Evolutionary conservation across 2,888 invertebrate species (phyloP), one percentile per base, ranked within the genome.

Genomic region (Plutella xylostella): DNA sequence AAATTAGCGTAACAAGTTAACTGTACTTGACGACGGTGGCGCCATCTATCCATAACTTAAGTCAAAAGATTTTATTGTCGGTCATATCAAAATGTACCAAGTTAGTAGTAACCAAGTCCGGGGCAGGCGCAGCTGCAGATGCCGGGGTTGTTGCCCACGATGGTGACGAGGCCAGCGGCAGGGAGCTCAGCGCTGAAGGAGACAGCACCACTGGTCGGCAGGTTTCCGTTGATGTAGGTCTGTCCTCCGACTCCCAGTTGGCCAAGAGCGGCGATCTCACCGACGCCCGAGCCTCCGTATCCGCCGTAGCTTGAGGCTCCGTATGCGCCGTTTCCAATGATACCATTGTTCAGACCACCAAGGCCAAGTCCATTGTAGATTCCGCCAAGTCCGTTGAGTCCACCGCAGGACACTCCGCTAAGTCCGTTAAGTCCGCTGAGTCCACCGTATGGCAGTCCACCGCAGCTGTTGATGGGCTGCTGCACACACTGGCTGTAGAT

Each of bases 221-320:
- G 3, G 40, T 14, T 40, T 2, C 22, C 40, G 25, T 25, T 14
- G 12, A 37, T 9, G 18, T 25, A 22, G 18, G 22, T 40, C 9
- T 40, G 15, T 12, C 31, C 42, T 9, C 2, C 18, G 37, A 31
- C 28, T 2, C n/a, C 7, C 6, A 40, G 12, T 22, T 40, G 22
- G 7, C 40, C 40, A 11, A 21, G 6, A 2, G 15, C 15, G 15
- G 40, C n/a, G n/a, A 40, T 12, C 2, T 40, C 22, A 12, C 40
- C 40, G 22, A 9, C 5, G 11, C 40, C 40, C n/a, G 22, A 22
- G 15, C 40, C 40, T 12, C 40, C 40, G 40, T 22, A 40, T 21
- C 40, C 40, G n/a, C n/a, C n/a, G n/a, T n/a, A n/a, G n/a, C n/a
- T n/a, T n/a, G n/a, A n/a, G 15, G 40, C 4, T 17, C 14, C 14